Base-by-base conservation (phyloP, 2,888 invertebrate genomes). In the Catotricha subobsoleta region DNA sequence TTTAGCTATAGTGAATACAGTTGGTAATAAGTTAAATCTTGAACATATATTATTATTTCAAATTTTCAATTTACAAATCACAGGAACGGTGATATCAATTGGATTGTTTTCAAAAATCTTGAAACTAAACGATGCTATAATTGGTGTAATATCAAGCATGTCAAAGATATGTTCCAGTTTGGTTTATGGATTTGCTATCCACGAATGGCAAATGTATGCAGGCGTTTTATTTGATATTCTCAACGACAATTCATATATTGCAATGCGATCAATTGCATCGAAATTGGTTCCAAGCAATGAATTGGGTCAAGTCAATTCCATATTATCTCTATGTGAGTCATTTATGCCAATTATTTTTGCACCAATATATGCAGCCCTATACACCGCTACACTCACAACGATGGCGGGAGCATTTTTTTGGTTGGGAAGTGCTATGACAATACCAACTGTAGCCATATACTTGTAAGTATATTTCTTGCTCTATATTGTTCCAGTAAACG, bases 221-320 rank as follows among this genome's bases (percentile, higher is more conserved):
- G 82, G 81, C 43, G 79, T 83, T 0, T 62, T 84, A 49, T 80
- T 81, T 41, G 84, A 86, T 62, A 80, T 83, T 52, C 73, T 84
- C 48, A 84, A 81, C 54, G 86, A 86, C 21, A 84, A 84, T 10
- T 83, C 86, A 1, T 84, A 86, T 53, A 86, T 87, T 52, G 86
- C 86, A 1, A 83, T 86, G 80, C 67, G 86, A 50, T 83, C 86
- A 33, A 86, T 86, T 60, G 81, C 82, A 38, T 84, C 86, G 1
- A 87, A 87, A 63, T 62, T 86, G 47, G 83, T 84, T 9, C 74
- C 79, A 30, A 74, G 72, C 48, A 77, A 82, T 56, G 86, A 86
- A 65, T 65, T 80, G 48, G 81, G 80, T 72, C 83, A 84, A 65
- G 79, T 84, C 6, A 84, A 84, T 54, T 84, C 84, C 1, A 64